These are phyloP conservation scores for Sicus ferrugineus DNA, from an alignment of 2,888 invertebrate genomes.

Conservation along the genomic window DNA sequence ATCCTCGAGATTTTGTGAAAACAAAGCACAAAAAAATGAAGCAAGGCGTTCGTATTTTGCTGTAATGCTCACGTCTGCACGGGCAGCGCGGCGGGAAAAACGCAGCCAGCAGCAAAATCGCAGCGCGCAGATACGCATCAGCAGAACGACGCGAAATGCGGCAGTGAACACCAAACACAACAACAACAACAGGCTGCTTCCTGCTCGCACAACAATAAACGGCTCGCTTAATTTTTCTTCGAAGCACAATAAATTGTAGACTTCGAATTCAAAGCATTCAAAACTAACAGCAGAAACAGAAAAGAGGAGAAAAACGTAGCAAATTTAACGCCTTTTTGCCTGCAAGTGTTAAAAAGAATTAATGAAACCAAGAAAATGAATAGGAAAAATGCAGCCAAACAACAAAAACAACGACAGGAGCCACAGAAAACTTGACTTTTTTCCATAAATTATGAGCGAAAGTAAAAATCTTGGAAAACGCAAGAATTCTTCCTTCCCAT, in stretches of 20 bases:
- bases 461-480: constrained; percentile 3
- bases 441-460: background rate
- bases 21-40: background rate
- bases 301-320: background rate
- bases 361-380: background rate
- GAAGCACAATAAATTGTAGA: constrained; percentile 21
- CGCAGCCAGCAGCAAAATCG: constrained; percentile 44
- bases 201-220: background rate
- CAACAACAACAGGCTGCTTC: background rate
- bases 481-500: background rate
- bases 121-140: constrained; percentile 35
- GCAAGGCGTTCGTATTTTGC: constrained; percentile 2
- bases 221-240: background rate
- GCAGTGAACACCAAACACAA: background rate
- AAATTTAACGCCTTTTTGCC: constrained; percentile 47
- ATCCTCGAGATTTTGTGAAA: background rate
- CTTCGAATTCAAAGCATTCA: no score
- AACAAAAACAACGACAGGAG: background rate
- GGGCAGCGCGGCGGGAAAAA: constrained; percentile 16
- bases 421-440: background rate
- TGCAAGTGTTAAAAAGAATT: constrained; percentile 44
- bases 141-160: background rate
- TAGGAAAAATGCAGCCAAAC: background rate
- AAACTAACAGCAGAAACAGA: background rate
- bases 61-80: constrained; percentile 25